Percentiles rank a stretch among this genome's conserved stretches.
Conservation (phyloP, 35 echinoderm and acorn worm species). For the Apostichopus japonicus region DNA sequence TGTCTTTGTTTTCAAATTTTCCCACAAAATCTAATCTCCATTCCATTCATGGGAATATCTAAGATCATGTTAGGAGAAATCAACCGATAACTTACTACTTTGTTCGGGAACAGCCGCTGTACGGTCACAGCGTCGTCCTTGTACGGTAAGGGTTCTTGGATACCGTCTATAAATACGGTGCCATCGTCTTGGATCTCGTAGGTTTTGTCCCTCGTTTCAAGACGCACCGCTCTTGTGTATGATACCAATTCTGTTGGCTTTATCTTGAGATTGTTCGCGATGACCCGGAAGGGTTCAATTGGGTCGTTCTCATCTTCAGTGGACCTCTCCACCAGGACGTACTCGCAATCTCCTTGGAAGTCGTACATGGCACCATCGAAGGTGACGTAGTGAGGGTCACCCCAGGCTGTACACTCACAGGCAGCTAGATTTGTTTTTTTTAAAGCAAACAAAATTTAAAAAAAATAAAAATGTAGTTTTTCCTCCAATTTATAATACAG, state of each 20-base stretch:
- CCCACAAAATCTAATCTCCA: too few species aligned
- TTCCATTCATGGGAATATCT: too few species aligned
- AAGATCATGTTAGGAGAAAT: too few species aligned
- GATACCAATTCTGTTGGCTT: not conserved
- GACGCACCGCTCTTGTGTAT: not conserved
- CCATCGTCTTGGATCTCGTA: not conserved
- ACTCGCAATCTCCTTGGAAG: slow-evolving; percentile 84
- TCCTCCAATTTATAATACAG: too few species aligned
- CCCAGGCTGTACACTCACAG: slow-evolving; percentile 79
- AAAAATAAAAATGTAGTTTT: too few species aligned
- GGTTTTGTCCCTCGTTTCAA: not conserved
- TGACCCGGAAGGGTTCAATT: not conserved
- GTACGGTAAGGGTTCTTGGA: slow-evolving; percentile 17
- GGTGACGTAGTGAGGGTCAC: slow-evolving; percentile 83
- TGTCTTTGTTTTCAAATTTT: too few species aligned
- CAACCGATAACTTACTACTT: slow-evolving; percentile 10
- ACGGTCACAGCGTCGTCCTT: not conserved
- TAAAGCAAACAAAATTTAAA: too few species aligned
- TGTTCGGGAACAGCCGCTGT: not conserved
- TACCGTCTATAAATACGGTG: not conserved
- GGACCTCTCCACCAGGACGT: slow-evolving; percentile 69
- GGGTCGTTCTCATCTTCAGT: not conserved
- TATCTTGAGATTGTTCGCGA: slow-evolving; percentile 3
- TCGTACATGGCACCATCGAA: slow-evolving; percentile 72
- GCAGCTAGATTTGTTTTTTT: slow-evolving; percentile 43